Evolutionary conservation across 2,888 invertebrate genomes (phyloP), one percentile per base, ranked within the genome.

Genomic region (Cristatella mucedo): DNA sequence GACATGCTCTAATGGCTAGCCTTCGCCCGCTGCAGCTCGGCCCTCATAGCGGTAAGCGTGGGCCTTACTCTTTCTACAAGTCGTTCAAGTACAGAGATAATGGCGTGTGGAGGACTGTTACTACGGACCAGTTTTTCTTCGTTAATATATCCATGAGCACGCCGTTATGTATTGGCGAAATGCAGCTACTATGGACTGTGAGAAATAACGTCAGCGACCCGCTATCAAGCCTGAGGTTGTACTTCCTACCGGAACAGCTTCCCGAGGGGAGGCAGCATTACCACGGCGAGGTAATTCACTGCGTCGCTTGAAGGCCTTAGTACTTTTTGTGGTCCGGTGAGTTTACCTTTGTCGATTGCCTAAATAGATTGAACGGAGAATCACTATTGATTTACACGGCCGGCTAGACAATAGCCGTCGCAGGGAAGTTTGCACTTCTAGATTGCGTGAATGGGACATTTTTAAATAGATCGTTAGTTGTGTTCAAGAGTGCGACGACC

Each of bases 181-280:
- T 87, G 41, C 84, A 86, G 66, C 74, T 86, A 55, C 73, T 86
- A 44, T 87, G 86, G 85, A 76, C 78, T 52, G 86, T 86, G 68
- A 77, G 79, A 59, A 79, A 79, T 54, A 79, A 78, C 46, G n/a
- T n/a, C n/a, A 79, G 80, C 58, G 59, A 79, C 68, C 77, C 79
- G 53, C 71, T 87, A 57, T 79, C 82, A 49, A 83, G 83, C 58
- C 71, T 86, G 40, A 70, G 84, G 50, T 73, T 87, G 39, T 87
- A 86, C 72, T 85, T 85, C 69, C 73, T 85, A 52, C 87, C 87
- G 21, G 85, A 86, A 70, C 82, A 86, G 70, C 85, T 85, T 29
- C 84, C 85, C 4, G 82, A 82, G 39, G 86, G 86, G 19, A 68
- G 74, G 52, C 53, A 55, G 31, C 71, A 78, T 16, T 49, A 48